phyloP scores from a whole-genome alignment of 1,140 invertebrate species.

The Tenebrio molitor region DNA sequence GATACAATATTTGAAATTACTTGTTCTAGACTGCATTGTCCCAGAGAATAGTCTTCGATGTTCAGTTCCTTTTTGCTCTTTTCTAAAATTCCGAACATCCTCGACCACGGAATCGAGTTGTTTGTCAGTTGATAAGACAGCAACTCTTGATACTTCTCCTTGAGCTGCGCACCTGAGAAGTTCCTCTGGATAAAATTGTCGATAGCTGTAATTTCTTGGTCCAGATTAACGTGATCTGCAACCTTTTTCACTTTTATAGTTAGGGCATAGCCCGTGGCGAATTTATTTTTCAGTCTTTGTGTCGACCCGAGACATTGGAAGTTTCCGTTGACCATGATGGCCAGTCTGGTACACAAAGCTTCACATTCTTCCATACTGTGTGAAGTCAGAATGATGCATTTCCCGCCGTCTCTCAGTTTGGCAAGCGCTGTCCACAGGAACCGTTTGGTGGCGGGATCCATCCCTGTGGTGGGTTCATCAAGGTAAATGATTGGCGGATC shows the following conservation, averaged over 20 bases:
- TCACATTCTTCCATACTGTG: slow-evolving; percentile 91
- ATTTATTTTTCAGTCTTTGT: slow-evolving; percentile 78
- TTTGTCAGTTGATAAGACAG: slow-evolving; percentile 79
- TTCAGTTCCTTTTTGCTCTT: slow-evolving; percentile 68
- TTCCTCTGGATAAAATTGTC: slow-evolving; percentile 64
- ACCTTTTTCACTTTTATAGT: slow-evolving; percentile 63
- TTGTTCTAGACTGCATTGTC: slow-evolving; percentile 85
- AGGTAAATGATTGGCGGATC: slow-evolving; percentile 89
- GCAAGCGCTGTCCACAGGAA: slow-evolving; percentile 81
- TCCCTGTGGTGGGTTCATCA: slow-evolving; percentile 86
- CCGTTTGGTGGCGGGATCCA: slow-evolving; percentile 86
- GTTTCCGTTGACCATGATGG: slow-evolving; percentile 90
- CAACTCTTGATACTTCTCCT: slow-evolving; percentile 80
- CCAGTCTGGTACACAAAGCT: slow-evolving; percentile 85
- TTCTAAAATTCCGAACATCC: slow-evolving; percentile 81
- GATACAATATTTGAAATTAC: too few relatives aligned
- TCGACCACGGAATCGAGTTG: slow-evolving; percentile 73
- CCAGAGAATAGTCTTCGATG: slow-evolving; percentile 87
- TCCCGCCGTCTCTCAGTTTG: slow-evolving; percentile 72
- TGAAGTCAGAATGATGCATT: slow-evolving; percentile 82
- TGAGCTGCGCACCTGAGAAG: slow-evolving; percentile 67
- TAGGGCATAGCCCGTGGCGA: slow-evolving; percentile 69
- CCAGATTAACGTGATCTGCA: slow-evolving; percentile 17
- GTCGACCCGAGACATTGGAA: slow-evolving; percentile 79
- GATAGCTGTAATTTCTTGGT: slow-evolving; percentile 54